A percentile compares a stretch with the other conserved stretches of the same genome.
Evolutionary conservation across 2,113 vertebrate species (phyloP).

Genomic region (Octodon degus): DNA sequence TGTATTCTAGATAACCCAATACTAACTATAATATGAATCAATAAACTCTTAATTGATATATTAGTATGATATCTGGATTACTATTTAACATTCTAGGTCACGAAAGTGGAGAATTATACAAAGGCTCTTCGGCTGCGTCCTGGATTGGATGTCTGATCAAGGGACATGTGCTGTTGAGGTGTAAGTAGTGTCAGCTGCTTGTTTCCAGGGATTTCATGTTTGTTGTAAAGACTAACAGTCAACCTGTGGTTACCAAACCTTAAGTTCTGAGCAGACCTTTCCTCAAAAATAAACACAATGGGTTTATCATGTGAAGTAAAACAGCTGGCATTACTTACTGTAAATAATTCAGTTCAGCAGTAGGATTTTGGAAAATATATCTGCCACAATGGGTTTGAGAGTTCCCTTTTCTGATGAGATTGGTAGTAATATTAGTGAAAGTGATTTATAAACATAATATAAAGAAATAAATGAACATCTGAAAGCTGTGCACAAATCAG

Average conservation of each 20-base stretch:
- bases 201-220: neutral
- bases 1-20: neutral
- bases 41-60: neutral
- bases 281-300: constrained; percentile 41
- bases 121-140: too few species aligned
- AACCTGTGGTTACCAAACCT: neutral
- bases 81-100: neutral
- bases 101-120: neutral
- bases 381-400: neutral
- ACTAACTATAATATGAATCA: neutral
- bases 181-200: neutral
- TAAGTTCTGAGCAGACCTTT: neutral
- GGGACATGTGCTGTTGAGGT: neutral
- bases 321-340: neutral
- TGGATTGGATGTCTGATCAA: neutral
- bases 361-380: constrained; percentile 5
- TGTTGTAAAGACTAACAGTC: neutral
- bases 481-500: neutral
- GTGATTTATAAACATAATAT: neutral
- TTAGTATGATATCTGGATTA: neutral
- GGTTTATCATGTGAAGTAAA: constrained; percentile 38
- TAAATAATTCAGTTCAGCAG: neutral
- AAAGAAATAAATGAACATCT: neutral
- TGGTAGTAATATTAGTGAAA: neutral
- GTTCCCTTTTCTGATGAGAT: neutral